Base-by-base conservation (phyloP, 2,797 vertebrate species). In the Enteromius thamalakanensis region DNA sequence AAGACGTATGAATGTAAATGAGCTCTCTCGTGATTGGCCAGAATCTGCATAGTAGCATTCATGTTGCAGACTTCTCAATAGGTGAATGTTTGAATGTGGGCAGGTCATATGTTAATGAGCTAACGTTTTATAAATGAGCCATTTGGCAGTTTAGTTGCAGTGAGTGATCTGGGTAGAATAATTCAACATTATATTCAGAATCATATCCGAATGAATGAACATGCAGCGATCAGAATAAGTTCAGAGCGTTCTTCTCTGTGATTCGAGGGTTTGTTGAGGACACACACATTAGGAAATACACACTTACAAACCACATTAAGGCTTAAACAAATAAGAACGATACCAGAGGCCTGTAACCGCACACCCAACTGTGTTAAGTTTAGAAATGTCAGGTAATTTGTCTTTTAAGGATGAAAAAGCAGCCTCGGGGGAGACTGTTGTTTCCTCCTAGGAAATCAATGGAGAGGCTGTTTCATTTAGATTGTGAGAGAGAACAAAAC, bases 331-430 rank as follows among this genome's bases (percentile, higher is more conserved):
- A 84, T 79, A 51, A 71, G 49, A 68, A 65, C 34, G 4, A 67
- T 65, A 82, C 71, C 80, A 76, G 70, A 53, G 60, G 80, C 80
- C 47, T 75, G 71, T 82, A 67, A 37, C 40, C 71, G 0, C 76
- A 49, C 47, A 40, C 80, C 67, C 80, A 75, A 65, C 58, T 75
- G 70, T 45, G 79, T 75, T 76, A 82, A 67, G 83, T 92, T 91
- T 90, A 88, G 87, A 92, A 90, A 92, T 91, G 92, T 91, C 92
- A 93, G 89, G 90, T 91, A 89, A 93, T 94, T 90, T 88, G 90
- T 93, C 92, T 91, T 92, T 88, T 84, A 88, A 76, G 90, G 86
- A 91, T 86, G 91, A 90, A 92, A 91, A 91, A 82, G 86, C 85
- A 88, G 91, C 91, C 90, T 79, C 76, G 65, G 91, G 92, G 91